Percentiles rank a stretch among this genome's conserved stretches.
phyloP scores from a whole-genome alignment of 2,797 vertebrate genomes.

The Thripadectes ignobilis region DNA sequence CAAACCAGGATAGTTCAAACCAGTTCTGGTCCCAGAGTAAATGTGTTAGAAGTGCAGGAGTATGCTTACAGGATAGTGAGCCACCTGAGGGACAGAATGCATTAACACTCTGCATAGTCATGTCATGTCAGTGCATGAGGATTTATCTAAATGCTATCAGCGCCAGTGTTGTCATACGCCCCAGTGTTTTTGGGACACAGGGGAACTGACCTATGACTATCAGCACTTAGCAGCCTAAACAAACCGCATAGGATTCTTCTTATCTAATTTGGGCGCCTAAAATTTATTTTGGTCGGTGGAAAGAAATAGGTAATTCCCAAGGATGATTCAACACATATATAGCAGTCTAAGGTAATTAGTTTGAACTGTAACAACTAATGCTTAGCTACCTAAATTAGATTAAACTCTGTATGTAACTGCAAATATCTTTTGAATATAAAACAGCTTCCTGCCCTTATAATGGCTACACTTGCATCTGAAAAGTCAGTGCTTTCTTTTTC shows the following conservation, averaged over 20 bases:
- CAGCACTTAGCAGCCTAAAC: not conserved
- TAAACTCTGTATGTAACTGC: not conserved
- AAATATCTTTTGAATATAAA: constrained; percentile 35
- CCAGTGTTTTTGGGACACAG: not conserved
- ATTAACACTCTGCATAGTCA: not conserved
- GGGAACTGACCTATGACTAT: not conserved
- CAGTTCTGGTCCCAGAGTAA: not conserved
- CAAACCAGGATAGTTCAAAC: not conserved
- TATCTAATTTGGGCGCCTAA: not conserved
- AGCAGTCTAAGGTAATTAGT: constrained; percentile 25
- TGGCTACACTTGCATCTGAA: not conserved
- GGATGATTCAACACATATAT: not conserved
- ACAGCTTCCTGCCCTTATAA: not conserved
- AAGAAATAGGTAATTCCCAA: not conserved
- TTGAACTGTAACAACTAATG: not conserved
- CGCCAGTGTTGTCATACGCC: not conserved
- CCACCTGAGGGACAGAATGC: not conserved
- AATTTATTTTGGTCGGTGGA: not conserved
- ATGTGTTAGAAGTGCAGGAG: not conserved
- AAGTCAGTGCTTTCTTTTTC: not conserved
- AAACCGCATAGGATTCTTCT: not conserved
- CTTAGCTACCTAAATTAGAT: constrained; percentile 34
- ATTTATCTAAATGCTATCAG: not conserved
- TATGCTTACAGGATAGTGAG: not conserved
- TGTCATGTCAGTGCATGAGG: not conserved